Evolutionary conservation across 2,797 vertebrate genomes (phyloP).

Genomic region (Rhadinocentrus ornatus): DNA sequence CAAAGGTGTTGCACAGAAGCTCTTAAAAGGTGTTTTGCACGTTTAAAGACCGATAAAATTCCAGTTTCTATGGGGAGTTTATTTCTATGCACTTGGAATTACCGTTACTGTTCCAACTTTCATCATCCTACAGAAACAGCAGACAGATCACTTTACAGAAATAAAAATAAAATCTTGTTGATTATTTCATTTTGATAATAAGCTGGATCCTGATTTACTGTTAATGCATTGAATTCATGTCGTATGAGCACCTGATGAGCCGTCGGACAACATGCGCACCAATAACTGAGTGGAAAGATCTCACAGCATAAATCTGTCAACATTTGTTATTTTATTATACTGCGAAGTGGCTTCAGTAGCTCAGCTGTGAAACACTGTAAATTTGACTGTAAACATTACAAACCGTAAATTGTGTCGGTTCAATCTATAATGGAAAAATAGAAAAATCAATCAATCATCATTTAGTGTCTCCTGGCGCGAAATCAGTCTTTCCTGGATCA

Average conservation of each 20-base stretch:
- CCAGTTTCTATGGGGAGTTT: neutral
- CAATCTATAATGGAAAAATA: neutral
- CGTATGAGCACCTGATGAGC: neutral
- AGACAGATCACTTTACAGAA: neutral
- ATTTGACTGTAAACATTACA: neutral
- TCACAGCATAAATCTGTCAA: neutral
- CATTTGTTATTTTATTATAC: neutral
- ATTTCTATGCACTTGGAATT: too few relatives aligned
- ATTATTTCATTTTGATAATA: neutral
- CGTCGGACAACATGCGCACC: neutral
- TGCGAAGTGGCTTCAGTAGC: neutral
- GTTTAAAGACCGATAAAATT: neutral
- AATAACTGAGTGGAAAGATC: neutral
- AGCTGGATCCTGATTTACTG: neutral
- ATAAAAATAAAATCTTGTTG: neutral
- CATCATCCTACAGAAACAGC: neutral
- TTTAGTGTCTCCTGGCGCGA: neutral
- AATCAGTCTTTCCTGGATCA: neutral
- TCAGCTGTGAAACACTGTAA: neutral
- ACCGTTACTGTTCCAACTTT: neutral
- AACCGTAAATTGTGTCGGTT: neutral
- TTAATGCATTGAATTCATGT: neutral
- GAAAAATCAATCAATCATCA: neutral
- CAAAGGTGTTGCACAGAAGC: neutral
- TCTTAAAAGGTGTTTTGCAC: neutral